Conservation (phyloP, 2,888 invertebrate genomes). For the Agriopis marginaria region DNA sequence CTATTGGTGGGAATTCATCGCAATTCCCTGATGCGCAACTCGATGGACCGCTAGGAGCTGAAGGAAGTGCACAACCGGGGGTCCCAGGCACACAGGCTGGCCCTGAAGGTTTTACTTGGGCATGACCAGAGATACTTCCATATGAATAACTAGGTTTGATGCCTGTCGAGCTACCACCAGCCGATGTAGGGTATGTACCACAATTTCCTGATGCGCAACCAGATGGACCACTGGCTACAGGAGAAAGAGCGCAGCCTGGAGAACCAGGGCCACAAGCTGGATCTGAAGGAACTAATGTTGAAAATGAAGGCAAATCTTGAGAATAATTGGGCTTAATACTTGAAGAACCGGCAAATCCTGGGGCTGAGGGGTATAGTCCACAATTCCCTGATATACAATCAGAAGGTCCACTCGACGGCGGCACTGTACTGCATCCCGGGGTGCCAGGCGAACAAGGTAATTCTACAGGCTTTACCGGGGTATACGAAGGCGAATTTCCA, state of each 20-base stretch:
- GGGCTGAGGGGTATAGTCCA: not conserved
- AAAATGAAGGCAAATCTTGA: constrained; percentile 5
- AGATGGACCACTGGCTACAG: constrained; percentile 2
- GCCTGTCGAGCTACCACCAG: not conserved
- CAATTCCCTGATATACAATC: constrained; percentile 22
- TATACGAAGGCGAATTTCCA: constrained; percentile 11
- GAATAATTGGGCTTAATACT: constrained; percentile 17
- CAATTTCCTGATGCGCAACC: constrained; percentile 22
- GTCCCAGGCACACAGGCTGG: constrained; percentile 21
- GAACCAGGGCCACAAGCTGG: constrained; percentile 30
- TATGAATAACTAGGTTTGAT: constrained; percentile 15
- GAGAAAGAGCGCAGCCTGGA: constrained; percentile 2
- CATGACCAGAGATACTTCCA: constrained; percentile 8
- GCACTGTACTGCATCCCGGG: constrained; percentile 13
- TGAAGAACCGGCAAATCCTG: not conserved
- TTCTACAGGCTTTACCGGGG: not conserved
- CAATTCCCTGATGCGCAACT: constrained; percentile 9
- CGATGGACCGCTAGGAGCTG: not conserved
- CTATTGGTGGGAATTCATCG: constrained; percentile 10
- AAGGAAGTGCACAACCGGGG: constrained; percentile 15
- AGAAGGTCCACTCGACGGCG: not conserved
- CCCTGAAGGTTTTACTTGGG: constrained; percentile 13
- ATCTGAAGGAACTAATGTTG: constrained; percentile 32
- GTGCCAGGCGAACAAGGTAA: constrained; percentile 24
- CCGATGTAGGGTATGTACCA: constrained; percentile 2